Percentiles rank a stretch among this genome's conserved stretches.
phyloP scores from a whole-genome alignment of 2,888 invertebrate genomes.

The Thymelicus lineola region DNA sequence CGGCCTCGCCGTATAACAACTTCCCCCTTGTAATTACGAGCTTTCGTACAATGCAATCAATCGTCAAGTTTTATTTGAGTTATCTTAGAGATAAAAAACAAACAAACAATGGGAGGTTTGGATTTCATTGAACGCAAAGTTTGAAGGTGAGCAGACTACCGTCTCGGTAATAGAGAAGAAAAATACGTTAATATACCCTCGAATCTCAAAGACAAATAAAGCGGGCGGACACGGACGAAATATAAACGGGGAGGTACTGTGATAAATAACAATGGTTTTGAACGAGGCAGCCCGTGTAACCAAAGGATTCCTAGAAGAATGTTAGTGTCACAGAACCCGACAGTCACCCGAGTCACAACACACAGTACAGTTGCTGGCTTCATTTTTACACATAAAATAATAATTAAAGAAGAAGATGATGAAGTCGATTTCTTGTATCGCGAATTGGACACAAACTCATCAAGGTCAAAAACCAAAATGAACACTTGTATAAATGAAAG shows the following conservation, averaged over 20 bases:
- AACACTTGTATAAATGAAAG: too few relatives aligned
- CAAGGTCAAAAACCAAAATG: too few relatives aligned
- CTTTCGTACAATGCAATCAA: slow-evolving; percentile 77
- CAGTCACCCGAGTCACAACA: too few relatives aligned
- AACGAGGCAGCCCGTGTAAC: slow-evolving; percentile 51
- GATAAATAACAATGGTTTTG: slow-evolving; percentile 82
- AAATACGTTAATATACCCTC: slow-evolving; percentile 85
- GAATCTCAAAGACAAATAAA: slow-evolving; percentile 84
- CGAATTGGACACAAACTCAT: too few relatives aligned
- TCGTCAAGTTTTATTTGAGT: slow-evolving; percentile 83
- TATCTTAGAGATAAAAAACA: slow-evolving; percentile 78
- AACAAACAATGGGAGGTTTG: slow-evolving; percentile 71
- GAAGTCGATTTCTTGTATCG: too few relatives aligned
- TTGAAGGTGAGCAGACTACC: slow-evolving; percentile 80
- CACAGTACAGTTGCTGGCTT: not conserved
- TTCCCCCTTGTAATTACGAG: slow-evolving; percentile 65
- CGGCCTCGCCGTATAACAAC: slow-evolving; percentile 62
- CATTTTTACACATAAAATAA: too few relatives aligned
- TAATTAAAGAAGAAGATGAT: too few relatives aligned
- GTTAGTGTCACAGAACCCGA: not conserved
- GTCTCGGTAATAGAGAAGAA: slow-evolving; percentile 83
- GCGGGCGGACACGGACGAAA: slow-evolving; percentile 78
- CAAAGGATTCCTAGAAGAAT: not conserved
- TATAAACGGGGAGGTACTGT: slow-evolving; percentile 76
- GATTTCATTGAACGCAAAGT: slow-evolving; percentile 74